phyloP scores from a whole-genome alignment of 2,888 invertebrate species.

The Petrolisthes manimaculis region DNA sequence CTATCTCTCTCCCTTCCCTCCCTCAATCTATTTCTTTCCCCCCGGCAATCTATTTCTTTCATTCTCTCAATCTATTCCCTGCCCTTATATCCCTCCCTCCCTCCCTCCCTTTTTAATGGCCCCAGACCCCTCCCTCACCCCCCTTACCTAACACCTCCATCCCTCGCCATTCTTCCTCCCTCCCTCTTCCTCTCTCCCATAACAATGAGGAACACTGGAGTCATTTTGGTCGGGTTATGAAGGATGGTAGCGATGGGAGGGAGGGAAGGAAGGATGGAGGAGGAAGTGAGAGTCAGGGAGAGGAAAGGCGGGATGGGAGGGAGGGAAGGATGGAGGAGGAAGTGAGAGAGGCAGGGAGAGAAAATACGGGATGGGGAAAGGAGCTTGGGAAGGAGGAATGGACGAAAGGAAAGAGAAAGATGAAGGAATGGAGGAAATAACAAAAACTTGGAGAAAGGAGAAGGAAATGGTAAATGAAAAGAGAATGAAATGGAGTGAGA shows the following conservation, averaged over 20 bases:
- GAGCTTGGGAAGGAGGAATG: neutral
- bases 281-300: neutral
- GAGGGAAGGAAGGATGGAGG: neutral
- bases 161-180: neutral
- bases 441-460: neutral
- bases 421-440: neutral
- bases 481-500: neutral
- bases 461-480: neutral
- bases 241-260: neutral
- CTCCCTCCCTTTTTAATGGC: neutral
- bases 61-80: no score
- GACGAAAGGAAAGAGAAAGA: no score
- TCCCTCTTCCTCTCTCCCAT: neutral
- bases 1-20: neutral
- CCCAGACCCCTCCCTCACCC: neutral
- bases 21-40: neutral
- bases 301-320: neutral
- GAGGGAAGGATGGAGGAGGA: no score
- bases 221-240: neutral
- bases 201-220: neutral
- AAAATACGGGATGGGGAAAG: neutral
- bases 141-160: neutral
- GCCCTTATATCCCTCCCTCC: conserved; percentile 9
- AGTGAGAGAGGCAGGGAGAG: no score
- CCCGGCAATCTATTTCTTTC: no score